These are phyloP conservation scores for Coracopsis vasa DNA, from an alignment of 2,113 vertebrate species.

Conservation along the genomic window DNA sequence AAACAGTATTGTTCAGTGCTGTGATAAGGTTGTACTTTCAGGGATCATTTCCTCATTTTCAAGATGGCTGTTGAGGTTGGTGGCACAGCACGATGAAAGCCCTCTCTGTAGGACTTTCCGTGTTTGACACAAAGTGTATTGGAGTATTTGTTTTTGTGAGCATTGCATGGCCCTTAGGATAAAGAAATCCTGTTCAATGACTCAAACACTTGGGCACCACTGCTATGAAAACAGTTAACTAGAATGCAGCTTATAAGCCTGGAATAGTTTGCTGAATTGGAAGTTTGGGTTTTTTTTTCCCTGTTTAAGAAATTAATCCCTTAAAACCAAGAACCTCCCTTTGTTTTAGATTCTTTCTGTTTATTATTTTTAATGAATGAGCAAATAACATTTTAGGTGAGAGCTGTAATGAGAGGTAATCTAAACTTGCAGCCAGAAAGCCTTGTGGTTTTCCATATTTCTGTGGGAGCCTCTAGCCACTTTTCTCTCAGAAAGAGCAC, in stretches of 20 bases:
- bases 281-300: background rate
- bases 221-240: background rate
- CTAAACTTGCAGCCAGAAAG: slow-evolving; percentile 20
- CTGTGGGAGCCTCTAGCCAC: background rate
- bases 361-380: slow-evolving; percentile 47
- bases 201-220: background rate
- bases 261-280: slow-evolving; percentile 30
- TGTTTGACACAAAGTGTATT: background rate
- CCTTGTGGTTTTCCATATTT: background rate
- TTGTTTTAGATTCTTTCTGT: background rate
- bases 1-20: background rate
- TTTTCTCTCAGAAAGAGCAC: background rate
- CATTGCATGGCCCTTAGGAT: background rate
- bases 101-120: background rate
- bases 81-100: background rate
- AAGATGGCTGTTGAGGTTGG: background rate
- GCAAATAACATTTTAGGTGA: background rate
- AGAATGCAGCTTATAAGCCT: background rate
- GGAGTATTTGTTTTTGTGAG: background rate
- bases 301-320: background rate
- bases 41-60: background rate
- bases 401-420: slow-evolving; percentile 22
- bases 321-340: background rate
- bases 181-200: background rate
- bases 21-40: background rate